Conservation (phyloP, 1,140 invertebrate species). For the Rhyacophila brunnea region DNA sequence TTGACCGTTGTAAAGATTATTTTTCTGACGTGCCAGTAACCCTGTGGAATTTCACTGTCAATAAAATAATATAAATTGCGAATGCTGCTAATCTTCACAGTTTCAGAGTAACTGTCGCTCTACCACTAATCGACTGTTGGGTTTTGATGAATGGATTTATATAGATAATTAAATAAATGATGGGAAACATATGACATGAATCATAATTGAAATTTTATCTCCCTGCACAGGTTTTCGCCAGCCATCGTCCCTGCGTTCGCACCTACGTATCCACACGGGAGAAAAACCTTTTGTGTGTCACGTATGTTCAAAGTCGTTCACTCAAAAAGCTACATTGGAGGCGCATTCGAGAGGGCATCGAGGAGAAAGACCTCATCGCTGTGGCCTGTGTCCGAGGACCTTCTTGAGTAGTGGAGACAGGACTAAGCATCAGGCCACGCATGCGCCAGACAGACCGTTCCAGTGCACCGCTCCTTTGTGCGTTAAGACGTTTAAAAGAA, state of each 20-base stretch:
- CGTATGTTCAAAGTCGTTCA: slow-evolving; percentile 29
- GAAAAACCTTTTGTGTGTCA: slow-evolving; percentile 27
- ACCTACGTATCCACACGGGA: slow-evolving; percentile 25
- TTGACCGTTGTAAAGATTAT: too few species aligned
- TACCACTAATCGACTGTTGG: too few species aligned
- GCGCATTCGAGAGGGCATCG: slow-evolving; percentile 38
- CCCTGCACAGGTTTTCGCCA: slow-evolving; percentile 29
- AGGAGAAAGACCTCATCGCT: slow-evolving; percentile 39
- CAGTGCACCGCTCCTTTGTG: slow-evolving; percentile 47
- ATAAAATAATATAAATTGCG: too few species aligned
- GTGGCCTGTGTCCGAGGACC: slow-evolving; percentile 36
- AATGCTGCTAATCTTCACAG: too few species aligned
- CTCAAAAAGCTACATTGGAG: slow-evolving; percentile 13
- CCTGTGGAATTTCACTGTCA: too few species aligned
- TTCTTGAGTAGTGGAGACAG: slow-evolving; percentile 50
- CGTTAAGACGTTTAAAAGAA: slow-evolving; percentile 21
- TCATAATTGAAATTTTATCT: too few species aligned
- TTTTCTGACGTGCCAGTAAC: too few species aligned
- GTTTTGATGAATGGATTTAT: too few species aligned
- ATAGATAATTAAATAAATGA: too few species aligned
- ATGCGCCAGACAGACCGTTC: slow-evolving; percentile 58
- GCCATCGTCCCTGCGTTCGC: slow-evolving; percentile 24
- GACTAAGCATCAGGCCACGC: slow-evolving; percentile 44
- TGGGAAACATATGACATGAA: too few species aligned
- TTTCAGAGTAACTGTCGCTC: too few species aligned